Percentiles rank a stretch among this genome's conserved stretches.
phyloP scores from a whole-genome alignment of 2,797 vertebrate species.

The Coregonus suidteri region DNA sequence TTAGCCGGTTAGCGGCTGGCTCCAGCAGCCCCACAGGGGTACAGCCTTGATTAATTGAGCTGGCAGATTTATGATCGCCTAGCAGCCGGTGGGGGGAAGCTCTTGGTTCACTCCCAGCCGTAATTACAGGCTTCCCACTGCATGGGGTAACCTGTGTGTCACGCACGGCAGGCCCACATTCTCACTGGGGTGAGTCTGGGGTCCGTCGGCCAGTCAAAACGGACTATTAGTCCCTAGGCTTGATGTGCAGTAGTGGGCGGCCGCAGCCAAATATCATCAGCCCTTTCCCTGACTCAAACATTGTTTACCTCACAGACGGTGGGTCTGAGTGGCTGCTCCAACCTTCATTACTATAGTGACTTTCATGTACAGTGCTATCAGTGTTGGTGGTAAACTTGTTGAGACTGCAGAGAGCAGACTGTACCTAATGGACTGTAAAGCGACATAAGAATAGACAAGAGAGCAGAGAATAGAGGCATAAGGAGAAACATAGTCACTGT shows the following conservation, averaged over 20 bases:
- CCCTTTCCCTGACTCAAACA: slow-evolving; percentile 58
- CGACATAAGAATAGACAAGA: neutral
- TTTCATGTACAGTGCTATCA: neutral
- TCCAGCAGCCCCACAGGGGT: slow-evolving; percentile 61
- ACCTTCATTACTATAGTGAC: neutral
- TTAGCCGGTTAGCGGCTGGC: slow-evolving; percentile 60
- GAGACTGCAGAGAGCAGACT: neutral
- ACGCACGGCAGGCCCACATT: slow-evolving; percentile 59
- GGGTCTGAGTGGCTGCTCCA: neutral
- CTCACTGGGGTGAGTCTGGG: slow-evolving; percentile 67
- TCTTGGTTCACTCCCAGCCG: slow-evolving; percentile 13
- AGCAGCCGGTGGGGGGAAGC: slow-evolving; percentile 50
- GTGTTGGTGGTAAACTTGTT: neutral
- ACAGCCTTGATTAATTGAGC: slow-evolving; percentile 65
- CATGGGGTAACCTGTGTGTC: slow-evolving; percentile 61
- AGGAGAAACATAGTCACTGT: too few species aligned
- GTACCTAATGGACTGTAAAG: neutral
- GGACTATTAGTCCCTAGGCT: slow-evolving; percentile 30
- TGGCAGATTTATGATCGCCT: slow-evolving; percentile 71
- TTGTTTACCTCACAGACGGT: slow-evolving; percentile 45
- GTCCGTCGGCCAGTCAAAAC: slow-evolving; percentile 60
- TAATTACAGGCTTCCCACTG: slow-evolving; percentile 68
- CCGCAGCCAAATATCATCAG: slow-evolving; percentile 61
- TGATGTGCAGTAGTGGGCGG: slow-evolving; percentile 59
- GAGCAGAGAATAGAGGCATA: neutral